Base-by-base conservation (phyloP, 2,888 invertebrate species). In the Mamestra brassicae region DNA sequence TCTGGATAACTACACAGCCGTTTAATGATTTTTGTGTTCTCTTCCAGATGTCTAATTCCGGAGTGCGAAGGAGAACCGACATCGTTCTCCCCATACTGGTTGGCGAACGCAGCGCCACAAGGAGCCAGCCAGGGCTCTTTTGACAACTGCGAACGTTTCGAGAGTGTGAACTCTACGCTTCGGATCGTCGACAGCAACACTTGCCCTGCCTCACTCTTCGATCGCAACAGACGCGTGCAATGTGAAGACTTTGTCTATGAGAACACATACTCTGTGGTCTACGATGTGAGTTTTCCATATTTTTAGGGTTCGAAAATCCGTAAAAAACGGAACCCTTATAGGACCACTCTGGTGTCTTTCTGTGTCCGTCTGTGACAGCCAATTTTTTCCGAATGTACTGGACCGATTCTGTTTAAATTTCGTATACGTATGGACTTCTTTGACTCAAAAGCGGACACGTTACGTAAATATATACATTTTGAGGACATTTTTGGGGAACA, bases 131-230 rank as follows among this genome's bases (percentile, higher is more conserved):
- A 85, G n/a, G 86, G 85, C 11, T 87, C 87, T 0, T 89, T 95
- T 78, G 95, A 97, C 70, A 94, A 94, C 66, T 97, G 97, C 83
- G 90, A 92, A 64, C 94, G 97, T 0, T 97, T 90, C 81, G 91
- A 83, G 5, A 88, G 82, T 63, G 11, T 72, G 6, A 80, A 83
- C 3, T 58, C 75, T 3, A 42, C 67, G 5, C 70, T 45, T 13
- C 74, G 72, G 15, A 13, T 71, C 4, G 71, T 85, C 0, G 61
- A 65, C 42, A 72, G 78, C 8, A 66, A 75, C 26, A 82, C 85
- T 13, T 96, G 95, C 70, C 93, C 95, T 0, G 90, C 90, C 0
- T 66, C 79, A 3, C 88, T 92, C 71, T 96, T 96, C 81, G 81
- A 95, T 76, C 83, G 80, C 0, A 68, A 83, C 54, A 75, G 36